Base-by-base conservation (phyloP, 2,888 invertebrate genomes). In the Drosophila phalerata region DNA sequence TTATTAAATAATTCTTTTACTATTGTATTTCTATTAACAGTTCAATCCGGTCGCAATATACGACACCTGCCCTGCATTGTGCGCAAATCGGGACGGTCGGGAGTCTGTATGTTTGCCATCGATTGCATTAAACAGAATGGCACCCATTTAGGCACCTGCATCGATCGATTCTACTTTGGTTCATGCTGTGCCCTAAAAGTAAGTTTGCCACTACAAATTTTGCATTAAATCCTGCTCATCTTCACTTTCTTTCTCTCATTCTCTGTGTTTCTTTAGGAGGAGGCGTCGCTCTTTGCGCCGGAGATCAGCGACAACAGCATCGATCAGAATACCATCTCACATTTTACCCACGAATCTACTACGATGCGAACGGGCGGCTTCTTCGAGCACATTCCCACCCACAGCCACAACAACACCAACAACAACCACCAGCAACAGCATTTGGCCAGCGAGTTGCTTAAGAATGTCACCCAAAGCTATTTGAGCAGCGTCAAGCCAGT, bases 91-190 rank as follows among this genome's bases (percentile, higher is more conserved):
- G 96, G 95, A 37, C 95, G 96, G 79, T 96, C 96, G 71, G 98
- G 98, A 0, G 94, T 97, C 0, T 98, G 98, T 90, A 98, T 98
- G 98, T 98, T 98, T 91, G 98, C 97, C 69, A 97, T 97, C 92
- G 97, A 98, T 88, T 98, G 98, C 91, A 94, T 97, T 49, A 97
- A 97, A 93, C 95, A 96, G 69, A 98, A 98, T 91, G 98, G 98
- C 43, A 96, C 97, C 0, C 98, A 98, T 88, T 93, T 98, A 77
- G 98, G 97, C 32, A 97, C 97, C 1, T 98, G 98, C 92, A 97
- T 98, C 89, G 98, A 98, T 93, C 95, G 97, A 75, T 98, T 98
- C 92, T 98, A 97, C 93, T 98, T 98, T 91, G 98, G 98, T 60
- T 97, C 97, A 34, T 98, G 98, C 91, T 98, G 98, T 91, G 96